Evolutionary conservation across 2,888 invertebrate genomes (phyloP).

Genomic region (Meghimatium bilineatum): DNA sequence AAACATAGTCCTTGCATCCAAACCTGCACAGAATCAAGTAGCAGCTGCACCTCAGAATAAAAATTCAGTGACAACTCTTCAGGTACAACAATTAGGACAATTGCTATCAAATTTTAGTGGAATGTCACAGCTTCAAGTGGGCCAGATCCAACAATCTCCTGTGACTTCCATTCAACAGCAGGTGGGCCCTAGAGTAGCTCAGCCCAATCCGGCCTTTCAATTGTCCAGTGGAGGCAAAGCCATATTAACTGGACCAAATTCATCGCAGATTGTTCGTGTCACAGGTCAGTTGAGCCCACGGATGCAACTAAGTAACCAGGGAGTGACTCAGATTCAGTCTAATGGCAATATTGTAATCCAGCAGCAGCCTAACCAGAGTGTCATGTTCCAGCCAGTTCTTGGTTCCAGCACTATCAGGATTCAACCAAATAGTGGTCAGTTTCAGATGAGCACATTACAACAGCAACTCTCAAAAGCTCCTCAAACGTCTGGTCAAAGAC

Average conservation of each 20-base stretch:
- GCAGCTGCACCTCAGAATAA: slow-evolving; percentile 15
- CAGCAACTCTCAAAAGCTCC: neutral
- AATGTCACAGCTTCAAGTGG: slow-evolving; percentile 34
- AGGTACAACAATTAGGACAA: slow-evolving; percentile 38
- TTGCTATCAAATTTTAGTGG: slow-evolving; percentile 27
- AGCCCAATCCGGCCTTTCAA: slow-evolving; percentile 26
- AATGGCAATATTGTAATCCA: slow-evolving; percentile 31
- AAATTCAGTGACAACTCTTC: slow-evolving; percentile 31
- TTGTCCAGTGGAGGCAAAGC: slow-evolving; percentile 4
- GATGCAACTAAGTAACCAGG: slow-evolving; percentile 12
- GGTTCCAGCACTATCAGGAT: slow-evolving; percentile 6
- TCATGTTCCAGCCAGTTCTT: neutral
- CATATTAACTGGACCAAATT: slow-evolving; percentile 14
- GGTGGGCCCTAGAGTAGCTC: slow-evolving; percentile 13
- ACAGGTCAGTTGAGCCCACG: slow-evolving; percentile 33
- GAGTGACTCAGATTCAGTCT: slow-evolving; percentile 21
- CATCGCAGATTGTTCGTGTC: slow-evolving; percentile 14
- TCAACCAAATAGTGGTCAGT: slow-evolving; percentile 1
- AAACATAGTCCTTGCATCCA: slow-evolving; percentile 27
- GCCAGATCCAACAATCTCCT: neutral
- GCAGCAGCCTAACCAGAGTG: slow-evolving; percentile 3
- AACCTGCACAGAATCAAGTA: slow-evolving; percentile 15
- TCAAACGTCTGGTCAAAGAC: neutral
- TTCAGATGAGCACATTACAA: neutral
- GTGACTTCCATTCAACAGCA: slow-evolving; percentile 38